Evolutionary conservation across 2,113 vertebrate genomes (phyloP).

Genomic region (Anoura caudifer): DNA sequence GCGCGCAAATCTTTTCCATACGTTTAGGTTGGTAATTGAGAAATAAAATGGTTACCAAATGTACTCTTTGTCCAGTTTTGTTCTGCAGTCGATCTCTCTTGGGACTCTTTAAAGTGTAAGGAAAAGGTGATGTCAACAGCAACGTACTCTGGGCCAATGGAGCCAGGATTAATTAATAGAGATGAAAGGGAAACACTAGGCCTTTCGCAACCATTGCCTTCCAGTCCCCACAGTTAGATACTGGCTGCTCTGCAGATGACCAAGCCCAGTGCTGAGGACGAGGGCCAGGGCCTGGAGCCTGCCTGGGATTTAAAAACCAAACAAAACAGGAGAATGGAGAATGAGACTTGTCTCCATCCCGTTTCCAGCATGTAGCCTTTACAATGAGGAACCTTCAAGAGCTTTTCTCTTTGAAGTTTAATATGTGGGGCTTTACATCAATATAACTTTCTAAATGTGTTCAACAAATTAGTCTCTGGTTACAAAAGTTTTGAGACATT

Average conservation of each 20-base stretch:
- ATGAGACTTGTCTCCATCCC: conserved; percentile 75
- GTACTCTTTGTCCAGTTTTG: conserved; percentile 86
- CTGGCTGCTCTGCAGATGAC: conserved; percentile 78
- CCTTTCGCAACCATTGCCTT: conserved; percentile 79
- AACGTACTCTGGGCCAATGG: conserved; percentile 81
- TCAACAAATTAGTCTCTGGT: conserved; percentile 89
- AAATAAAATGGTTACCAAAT: conserved; percentile 92
- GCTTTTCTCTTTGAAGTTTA: conserved; percentile 87
- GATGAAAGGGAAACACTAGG: conserved; percentile 85
- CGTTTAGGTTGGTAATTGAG: conserved; percentile 89
- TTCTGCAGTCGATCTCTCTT: conserved; percentile 83
- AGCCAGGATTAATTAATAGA: conserved; percentile 89
- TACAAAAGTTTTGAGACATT: conserved; percentile 87
- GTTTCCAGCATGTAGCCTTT: conserved; percentile 79
- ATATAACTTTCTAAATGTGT: conserved; percentile 85
- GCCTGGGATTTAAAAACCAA: conserved; percentile 77
- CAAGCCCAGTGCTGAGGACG: conserved; percentile 66
- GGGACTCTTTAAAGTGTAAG: conserved; percentile 88
- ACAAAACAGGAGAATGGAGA: conserved; percentile 74
- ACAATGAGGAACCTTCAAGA: conserved; percentile 83
- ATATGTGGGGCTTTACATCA: conserved; percentile 84
- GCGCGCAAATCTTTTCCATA: conserved; percentile 90
- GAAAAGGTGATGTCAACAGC: conserved; percentile 89
- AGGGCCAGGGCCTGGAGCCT: conserved; percentile 66
- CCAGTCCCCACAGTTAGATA: conserved; percentile 73